These are phyloP conservation scores for Micrasema longulum DNA, from an alignment of 1,140 invertebrate species.

Conservation along the genomic window DNA sequence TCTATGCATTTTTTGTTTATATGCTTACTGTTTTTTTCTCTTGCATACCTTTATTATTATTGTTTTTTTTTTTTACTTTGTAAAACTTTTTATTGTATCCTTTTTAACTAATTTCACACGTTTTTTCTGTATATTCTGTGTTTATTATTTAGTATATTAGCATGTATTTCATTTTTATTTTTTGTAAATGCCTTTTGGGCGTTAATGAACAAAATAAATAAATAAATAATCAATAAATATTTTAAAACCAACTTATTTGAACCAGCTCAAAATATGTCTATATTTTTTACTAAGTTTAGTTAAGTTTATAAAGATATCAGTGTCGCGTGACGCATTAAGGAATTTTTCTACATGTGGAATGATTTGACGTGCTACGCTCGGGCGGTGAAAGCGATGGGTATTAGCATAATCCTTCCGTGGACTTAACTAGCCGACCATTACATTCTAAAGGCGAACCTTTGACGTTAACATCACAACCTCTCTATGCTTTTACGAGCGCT, in stretches of 20 bases:
- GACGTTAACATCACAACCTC: conserved; percentile 18
- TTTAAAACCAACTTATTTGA: not conserved
- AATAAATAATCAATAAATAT: not conserved
- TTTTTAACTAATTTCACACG: no score
- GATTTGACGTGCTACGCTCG: not conserved
- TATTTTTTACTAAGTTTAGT: no score
- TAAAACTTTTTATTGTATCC: no score
- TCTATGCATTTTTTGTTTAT: no score
- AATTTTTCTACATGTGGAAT: conserved; percentile 39
- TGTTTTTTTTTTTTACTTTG: no score
- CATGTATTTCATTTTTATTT: no score
- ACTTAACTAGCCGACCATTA: conserved; percentile 34
- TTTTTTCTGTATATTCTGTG: no score
- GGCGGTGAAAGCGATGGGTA: conserved; percentile 14
- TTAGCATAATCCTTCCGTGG: conserved; percentile 51
- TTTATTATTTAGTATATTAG: no score
- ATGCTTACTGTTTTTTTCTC: no score
- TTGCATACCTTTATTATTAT: no score
- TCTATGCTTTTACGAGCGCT: not conserved
- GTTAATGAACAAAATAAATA: not conserved
- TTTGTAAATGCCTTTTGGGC: no score
- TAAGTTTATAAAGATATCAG: conserved; percentile 34
- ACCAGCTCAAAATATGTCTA: not conserved
- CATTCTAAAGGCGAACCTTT: conserved; percentile 31
- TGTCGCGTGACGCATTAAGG: conserved; percentile 13